Percentiles rank a stretch among this genome's conserved stretches.
Conservation (phyloP, 2,797 vertebrate genomes). For the Cyprinella venusta region DNA sequence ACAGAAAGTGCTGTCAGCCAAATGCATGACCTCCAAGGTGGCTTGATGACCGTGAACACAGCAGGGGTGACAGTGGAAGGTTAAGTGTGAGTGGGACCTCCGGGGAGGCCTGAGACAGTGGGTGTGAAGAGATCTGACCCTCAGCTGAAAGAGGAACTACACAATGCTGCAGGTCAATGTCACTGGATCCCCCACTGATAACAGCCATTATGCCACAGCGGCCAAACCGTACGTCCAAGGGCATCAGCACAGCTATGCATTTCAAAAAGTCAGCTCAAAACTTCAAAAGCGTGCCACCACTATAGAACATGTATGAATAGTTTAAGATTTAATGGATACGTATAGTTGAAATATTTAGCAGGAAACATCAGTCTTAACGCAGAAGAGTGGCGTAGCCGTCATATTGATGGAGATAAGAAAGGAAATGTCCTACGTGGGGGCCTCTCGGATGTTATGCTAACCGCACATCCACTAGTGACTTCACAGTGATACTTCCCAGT, state of each 20-base stretch:
- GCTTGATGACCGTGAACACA: conserved; percentile 42
- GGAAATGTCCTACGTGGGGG: conserved; percentile 51
- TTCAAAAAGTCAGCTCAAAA: conserved; percentile 45
- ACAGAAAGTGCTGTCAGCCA: conserved; percentile 15
- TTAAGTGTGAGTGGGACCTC: conserved; percentile 56
- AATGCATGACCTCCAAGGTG: conserved; percentile 33
- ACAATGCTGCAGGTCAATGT: conserved; percentile 49
- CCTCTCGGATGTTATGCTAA: conserved; percentile 61
- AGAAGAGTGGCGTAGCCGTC: conserved; percentile 25
- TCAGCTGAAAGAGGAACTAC: conserved; percentile 43
- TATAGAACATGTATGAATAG: background rate
- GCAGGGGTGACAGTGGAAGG: conserved; percentile 54
- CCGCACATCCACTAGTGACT: conserved; percentile 75
- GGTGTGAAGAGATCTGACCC: conserved; percentile 56
- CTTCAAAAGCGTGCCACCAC: conserved; percentile 17
- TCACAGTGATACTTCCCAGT: conserved; percentile 73
- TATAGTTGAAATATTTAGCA: background rate
- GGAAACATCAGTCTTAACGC: background rate
- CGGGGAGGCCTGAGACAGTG: conserved; percentile 45
- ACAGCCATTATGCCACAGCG: conserved; percentile 17
- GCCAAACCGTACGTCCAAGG: conserved; percentile 30
- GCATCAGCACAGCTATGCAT: conserved; percentile 27
- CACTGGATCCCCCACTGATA: conserved; percentile 47
- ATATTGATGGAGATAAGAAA: conserved; percentile 51
- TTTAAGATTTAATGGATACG: background rate